Percentiles rank a stretch among this genome's conserved stretches.
Conservation (phyloP, 2,797 vertebrate genomes). For the Dromococcyx pavoninus region DNA sequence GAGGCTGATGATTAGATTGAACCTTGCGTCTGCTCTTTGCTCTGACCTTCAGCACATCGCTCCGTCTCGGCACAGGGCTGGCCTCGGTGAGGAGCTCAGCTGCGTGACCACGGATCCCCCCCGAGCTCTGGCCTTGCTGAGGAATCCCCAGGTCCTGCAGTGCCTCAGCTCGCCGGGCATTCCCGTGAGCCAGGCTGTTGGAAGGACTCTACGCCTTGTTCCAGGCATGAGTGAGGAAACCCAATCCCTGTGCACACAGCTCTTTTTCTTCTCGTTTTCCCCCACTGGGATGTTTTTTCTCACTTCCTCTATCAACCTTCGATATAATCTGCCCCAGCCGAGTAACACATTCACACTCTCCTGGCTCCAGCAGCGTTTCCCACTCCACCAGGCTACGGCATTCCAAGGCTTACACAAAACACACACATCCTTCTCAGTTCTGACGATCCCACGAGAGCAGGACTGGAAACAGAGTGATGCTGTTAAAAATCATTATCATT, state of each 20-base stretch:
- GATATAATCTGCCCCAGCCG: constrained; percentile 26
- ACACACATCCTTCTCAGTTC: background rate
- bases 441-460: background rate
- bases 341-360: constrained; percentile 26
- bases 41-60: background rate
- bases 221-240: background rate
- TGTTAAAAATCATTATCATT: background rate
- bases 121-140: background rate
- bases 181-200: background rate
- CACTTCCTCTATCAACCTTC: background rate
- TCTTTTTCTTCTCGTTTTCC: background rate
- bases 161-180: background rate
- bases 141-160: background rate
- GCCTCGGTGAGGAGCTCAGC: background rate
- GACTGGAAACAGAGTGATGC: background rate
- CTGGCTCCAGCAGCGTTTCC: constrained; percentile 16
- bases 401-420: constrained; percentile 5
- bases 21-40: background rate
- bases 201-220: background rate
- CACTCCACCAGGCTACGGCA: background rate
- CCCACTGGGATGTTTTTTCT: background rate
- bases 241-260: background rate
- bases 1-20: background rate
- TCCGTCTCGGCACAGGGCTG: background rate
- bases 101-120: rapidly evolving